Evolutionary conservation across 2,797 vertebrate species (phyloP), one percentile per base, ranked within the genome.

Genomic region (Rhinogobio ventralis): DNA sequence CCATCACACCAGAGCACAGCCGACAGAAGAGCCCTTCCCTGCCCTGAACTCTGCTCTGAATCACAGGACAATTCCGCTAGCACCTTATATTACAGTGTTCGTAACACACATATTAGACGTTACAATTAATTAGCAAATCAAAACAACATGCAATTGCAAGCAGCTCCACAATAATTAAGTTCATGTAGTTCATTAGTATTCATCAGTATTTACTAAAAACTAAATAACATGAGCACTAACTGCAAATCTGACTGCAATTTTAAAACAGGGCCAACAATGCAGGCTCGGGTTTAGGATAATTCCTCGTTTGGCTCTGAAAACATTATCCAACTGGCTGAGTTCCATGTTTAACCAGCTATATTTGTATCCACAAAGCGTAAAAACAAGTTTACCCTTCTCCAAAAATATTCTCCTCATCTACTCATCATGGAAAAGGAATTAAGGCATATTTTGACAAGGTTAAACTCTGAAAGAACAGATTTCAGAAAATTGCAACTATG

Each of bases 281-380:
- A 53, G 23, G 36, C 67, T 81, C 6, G 7, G 75, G 33, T 68
- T 68, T 69, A 30, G 55, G 13, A 60, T 60, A 60, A 57, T 60
- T 30, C 77, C n/a, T 28, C 36, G 23, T 69, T 69, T 28, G 66
- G 30, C 66, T 69, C 33, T 69, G 33, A 69, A 42, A 28, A 81
- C 53, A 72, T 60, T 46, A 72, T 81, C 68, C 25, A 23, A 0
- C 19, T 46, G 67, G 79, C 79, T 81, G 67, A 60, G n/a, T 15
- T 46, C 66, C 66, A 45, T 81, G 66, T 57, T 81, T 81, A 57
- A 71, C 49, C 79, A 81, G 79, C 68, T 72, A 81, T 81, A 81
- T 81, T 72, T 72, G 68, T 33, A 60, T 60, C 68, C 53, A 20
- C 53, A 46, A 72, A 72, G 79, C 55, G 55, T 72, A 53, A 60